These are phyloP conservation scores for Calephelis nemesis DNA, from an alignment of 1,140 invertebrate species.

Conservation along the genomic window DNA sequence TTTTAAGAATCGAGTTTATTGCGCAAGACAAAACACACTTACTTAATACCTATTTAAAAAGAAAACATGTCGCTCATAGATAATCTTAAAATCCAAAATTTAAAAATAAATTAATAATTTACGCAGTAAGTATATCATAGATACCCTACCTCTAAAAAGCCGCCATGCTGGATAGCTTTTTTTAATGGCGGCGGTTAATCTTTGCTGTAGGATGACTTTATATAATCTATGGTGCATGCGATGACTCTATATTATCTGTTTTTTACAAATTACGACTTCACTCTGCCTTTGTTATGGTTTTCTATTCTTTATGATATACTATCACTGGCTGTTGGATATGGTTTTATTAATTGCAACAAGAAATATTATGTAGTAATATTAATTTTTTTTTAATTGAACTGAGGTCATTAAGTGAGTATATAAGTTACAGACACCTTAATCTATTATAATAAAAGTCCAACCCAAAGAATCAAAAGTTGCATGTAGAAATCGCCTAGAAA, in stretches of 20 bases:
- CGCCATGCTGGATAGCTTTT: conserved; percentile 49
- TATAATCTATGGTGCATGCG: conserved; percentile 52
- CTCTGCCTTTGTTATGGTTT: conserved; percentile 16
- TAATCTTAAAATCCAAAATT: background rate
- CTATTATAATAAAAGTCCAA: too few relatives aligned
- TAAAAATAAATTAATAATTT: background rate
- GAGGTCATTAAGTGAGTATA: too few relatives aligned
- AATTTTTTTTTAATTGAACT: too few relatives aligned
- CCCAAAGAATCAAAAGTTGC: too few relatives aligned
- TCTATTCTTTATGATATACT: conserved; percentile 13
- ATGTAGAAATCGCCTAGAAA: too few relatives aligned
- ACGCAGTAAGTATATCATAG: conserved; percentile 9
- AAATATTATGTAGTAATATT: too few relatives aligned
- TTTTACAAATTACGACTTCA: conserved; percentile 8
- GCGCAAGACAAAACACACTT: too few relatives aligned
- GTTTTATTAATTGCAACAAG: conserved; percentile 1
- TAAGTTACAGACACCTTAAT: too few relatives aligned
- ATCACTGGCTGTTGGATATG: background rate
- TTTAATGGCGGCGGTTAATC: conserved; percentile 46
- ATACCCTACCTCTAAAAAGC: conserved; percentile 38
- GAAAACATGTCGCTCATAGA: too few relatives aligned
- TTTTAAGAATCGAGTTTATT: too few relatives aligned
- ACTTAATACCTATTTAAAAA: too few relatives aligned
- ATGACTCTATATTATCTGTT: conserved; percentile 59
- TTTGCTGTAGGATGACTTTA: conserved; percentile 54